Evolutionary conservation across 92 coral and sea anemone genomes (phyloP).

Genomic region (Porites divaricata): DNA sequence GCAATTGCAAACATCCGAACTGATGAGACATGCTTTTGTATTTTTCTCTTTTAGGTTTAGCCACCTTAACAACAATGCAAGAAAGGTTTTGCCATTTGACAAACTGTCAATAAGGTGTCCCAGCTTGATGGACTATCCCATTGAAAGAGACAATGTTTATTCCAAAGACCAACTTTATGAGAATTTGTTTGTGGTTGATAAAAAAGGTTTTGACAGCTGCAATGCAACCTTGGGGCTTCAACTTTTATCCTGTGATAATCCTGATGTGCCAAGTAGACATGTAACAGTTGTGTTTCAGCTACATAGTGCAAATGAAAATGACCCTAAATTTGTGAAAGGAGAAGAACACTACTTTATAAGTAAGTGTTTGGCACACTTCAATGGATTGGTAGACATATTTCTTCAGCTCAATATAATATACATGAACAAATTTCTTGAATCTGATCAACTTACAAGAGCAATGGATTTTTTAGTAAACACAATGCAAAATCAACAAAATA

Average conservation of each 20-base stretch:
- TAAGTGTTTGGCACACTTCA: slow-evolving; percentile 39
- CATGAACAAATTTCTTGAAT: no score
- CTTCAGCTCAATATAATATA: no score
- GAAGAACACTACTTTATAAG: slow-evolving; percentile 80
- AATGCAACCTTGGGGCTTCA: slow-evolving; percentile 33
- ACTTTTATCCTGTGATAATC: slow-evolving; percentile 45
- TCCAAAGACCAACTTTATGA: slow-evolving; percentile 59
- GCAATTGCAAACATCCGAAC: neutral
- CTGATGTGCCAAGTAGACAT: slow-evolving; percentile 20
- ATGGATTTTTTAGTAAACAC: no score
- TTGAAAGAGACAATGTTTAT: slow-evolving; percentile 34
- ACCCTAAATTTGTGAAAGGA: slow-evolving; percentile 53
- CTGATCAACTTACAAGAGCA: no score
- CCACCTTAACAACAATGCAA: slow-evolving; percentile 32
- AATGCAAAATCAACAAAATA: no score
- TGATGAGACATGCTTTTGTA: neutral
- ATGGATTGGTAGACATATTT: no score
- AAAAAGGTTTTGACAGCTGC: slow-evolving; percentile 66
- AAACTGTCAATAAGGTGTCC: slow-evolving; percentile 58
- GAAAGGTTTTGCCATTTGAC: slow-evolving; percentile 66
- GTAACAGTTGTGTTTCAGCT: slow-evolving; percentile 65
- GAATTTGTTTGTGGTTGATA: slow-evolving; percentile 69
- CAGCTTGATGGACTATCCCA: slow-evolving; percentile 50
- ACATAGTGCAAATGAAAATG: slow-evolving; percentile 42
- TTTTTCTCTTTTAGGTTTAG: slow-evolving; percentile 26